phyloP scores from a whole-genome alignment of 2,888 invertebrate species.

The Rhingia rostrata region DNA sequence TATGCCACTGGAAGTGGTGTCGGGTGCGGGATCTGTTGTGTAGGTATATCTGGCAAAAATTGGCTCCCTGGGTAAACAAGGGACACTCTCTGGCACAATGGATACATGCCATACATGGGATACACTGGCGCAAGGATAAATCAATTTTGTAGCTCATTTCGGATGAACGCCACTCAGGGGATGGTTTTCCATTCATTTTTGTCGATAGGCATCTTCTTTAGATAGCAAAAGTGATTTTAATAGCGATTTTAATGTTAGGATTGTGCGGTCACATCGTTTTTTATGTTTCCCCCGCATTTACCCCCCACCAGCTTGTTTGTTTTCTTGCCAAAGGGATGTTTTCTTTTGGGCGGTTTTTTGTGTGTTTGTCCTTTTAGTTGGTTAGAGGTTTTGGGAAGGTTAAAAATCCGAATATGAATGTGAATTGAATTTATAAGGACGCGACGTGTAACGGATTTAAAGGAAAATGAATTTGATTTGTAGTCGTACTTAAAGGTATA shows the following conservation, averaged over 20 bases:
- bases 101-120: slow-evolving; percentile 33
- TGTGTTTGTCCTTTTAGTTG: slow-evolving; percentile 42
- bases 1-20: slow-evolving; percentile 66
- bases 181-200: slow-evolving; percentile 68
- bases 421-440: slow-evolving; percentile 59
- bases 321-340: slow-evolving; percentile 64
- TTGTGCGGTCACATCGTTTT: slow-evolving; percentile 74
- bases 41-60: slow-evolving; percentile 23
- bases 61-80: slow-evolving; percentile 67
- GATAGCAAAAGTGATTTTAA: slow-evolving; percentile 74
- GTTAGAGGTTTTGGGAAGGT: slow-evolving; percentile 43
- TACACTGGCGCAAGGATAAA: slow-evolving; percentile 66
- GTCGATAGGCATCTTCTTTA: slow-evolving; percentile 72
- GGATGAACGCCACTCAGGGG: slow-evolving; percentile 68
- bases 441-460: slow-evolving; percentile 68
- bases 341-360: slow-evolving; percentile 50
- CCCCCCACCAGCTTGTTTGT: slow-evolving; percentile 34
- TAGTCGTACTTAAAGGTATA: slow-evolving; percentile 68
- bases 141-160: slow-evolving; percentile 74
- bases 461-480: slow-evolving; percentile 71
- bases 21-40: slow-evolving; percentile 13
- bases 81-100: slow-evolving; percentile 59
- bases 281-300: slow-evolving; percentile 56
- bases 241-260: slow-evolving; percentile 74
- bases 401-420: slow-evolving; percentile 64